Percentiles rank a stretch among this genome's conserved stretches.
Conservation (phyloP, 53 echinoderm and acorn worm genomes). For the Zoroaster sp. region DNA sequence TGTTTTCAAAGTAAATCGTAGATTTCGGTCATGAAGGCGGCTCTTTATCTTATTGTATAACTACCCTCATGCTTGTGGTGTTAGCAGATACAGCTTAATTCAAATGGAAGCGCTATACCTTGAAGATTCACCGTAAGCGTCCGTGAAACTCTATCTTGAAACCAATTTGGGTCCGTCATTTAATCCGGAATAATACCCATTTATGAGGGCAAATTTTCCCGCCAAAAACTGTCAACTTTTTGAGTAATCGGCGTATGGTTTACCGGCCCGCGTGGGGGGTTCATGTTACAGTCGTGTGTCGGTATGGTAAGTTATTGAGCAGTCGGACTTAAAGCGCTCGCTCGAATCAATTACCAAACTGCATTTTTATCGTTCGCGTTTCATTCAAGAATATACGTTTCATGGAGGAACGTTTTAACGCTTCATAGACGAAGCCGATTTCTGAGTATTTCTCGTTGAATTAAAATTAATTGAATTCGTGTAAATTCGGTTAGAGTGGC, state of each 20-base stretch:
- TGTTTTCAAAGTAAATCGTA: too few relatives aligned
- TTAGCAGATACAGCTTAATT: too few relatives aligned
- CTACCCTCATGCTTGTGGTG: too few relatives aligned
- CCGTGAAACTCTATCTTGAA: conserved; percentile 8
- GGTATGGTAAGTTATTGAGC: too few relatives aligned
- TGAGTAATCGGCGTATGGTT: not conserved
- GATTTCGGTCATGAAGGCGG: too few relatives aligned
- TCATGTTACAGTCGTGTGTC: not conserved
- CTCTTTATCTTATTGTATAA: too few relatives aligned
- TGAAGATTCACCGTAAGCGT: not conserved
- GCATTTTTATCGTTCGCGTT: not conserved
- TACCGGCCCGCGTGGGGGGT: not conserved
- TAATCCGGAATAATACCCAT: conserved; percentile 16
- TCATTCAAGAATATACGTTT: not conserved
- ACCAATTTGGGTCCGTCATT: conserved; percentile 25
- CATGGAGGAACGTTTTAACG: not conserved
- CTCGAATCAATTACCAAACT: too few relatives aligned
- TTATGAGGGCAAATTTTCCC: not conserved
- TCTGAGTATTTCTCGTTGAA: not conserved
- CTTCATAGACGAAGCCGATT: not conserved
- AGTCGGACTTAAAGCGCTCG: too few relatives aligned
- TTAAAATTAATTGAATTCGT: not conserved
- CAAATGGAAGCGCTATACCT: not conserved
- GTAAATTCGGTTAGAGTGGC: not conserved
- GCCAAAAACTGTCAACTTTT: not conserved